Conservation (phyloP, 2,888 invertebrate genomes). For the Thecophora atra region DNA sequence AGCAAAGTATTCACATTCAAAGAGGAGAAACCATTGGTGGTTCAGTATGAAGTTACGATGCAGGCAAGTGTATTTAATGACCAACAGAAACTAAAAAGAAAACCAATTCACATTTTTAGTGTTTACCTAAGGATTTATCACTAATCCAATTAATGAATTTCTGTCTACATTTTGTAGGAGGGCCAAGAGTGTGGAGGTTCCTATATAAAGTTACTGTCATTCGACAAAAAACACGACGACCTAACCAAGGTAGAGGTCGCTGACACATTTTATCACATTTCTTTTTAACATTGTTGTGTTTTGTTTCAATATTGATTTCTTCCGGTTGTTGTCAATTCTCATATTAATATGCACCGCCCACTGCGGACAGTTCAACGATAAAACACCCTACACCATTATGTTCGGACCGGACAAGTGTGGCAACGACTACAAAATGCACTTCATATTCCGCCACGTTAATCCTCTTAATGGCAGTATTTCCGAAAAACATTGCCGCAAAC, state of each 20-base stretch:
- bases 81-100: neutral
- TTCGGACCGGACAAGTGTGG: conserved; percentile 99
- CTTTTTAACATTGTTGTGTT: neutral
- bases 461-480: conserved; percentile 88
- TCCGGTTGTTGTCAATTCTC: conserved; percentile 1
- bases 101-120: neutral
- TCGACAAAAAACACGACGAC: conserved; percentile 75
- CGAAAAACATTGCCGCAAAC: conserved; percentile 96
- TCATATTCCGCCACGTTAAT: conserved; percentile 95
- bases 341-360: conserved; percentile 26
- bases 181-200: conserved; percentile 99
- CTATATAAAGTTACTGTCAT: conserved; percentile 91
- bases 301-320: conserved; percentile 7
- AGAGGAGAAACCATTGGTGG: conserved; percentile 80
- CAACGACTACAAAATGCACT: conserved; percentile 89
- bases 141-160: conserved; percentile 25
- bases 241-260: conserved; percentile 69
- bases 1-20: conserved; percentile 82
- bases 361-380: conserved; percentile 80
- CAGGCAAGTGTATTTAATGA: conserved; percentile 66
- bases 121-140: neutral
- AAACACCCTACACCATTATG: conserved; percentile 98
- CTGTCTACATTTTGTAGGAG: conserved; percentile 70
- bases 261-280: conserved; percentile 1
- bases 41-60: conserved; percentile 94